These are phyloP conservation scores for Dyspetes luteomarginatus DNA, from an alignment of 2,888 invertebrate species.

Conservation along the genomic window DNA sequence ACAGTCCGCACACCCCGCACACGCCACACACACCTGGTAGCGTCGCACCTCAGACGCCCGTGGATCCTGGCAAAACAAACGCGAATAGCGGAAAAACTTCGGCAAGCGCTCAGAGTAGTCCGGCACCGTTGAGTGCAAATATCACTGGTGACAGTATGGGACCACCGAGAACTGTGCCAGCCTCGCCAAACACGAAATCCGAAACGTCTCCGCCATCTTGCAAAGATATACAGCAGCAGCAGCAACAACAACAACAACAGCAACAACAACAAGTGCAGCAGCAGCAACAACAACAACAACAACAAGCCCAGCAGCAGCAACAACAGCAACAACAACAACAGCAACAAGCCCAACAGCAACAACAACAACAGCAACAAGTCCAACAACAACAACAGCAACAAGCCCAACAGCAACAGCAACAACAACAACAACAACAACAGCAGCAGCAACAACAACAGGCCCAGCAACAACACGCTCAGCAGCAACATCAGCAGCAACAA, in stretches of 20 bases:
- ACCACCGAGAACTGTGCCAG: constrained; percentile 81
- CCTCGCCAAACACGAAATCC: constrained; percentile 81
- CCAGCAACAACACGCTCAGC: constrained; percentile 75
- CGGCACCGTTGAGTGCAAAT: constrained; percentile 79
- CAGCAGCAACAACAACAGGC: constrained; percentile 71
- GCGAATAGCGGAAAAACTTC: constrained; percentile 76
- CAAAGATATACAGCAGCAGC: constrained; percentile 75
- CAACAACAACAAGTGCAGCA: constrained; percentile 79
- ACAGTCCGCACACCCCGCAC: constrained; percentile 82
- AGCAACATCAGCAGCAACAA: constrained; percentile 76
- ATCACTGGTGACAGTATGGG: constrained; percentile 80
- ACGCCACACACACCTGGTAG: constrained; percentile 81
- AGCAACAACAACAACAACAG: constrained; percentile 79
- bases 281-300: constrained; percentile 76
- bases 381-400: constrained; percentile 71
- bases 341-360: constrained; percentile 84
- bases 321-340: constrained; percentile 78
- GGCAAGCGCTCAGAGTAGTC: constrained; percentile 82
- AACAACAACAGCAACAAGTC: constrained; percentile 58
- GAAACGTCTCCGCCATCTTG: constrained; percentile 80
- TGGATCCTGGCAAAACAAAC: constrained; percentile 70
- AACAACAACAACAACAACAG: constrained; percentile 67
- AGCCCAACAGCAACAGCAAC: constrained; percentile 73
- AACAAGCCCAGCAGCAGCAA: constrained; percentile 75
- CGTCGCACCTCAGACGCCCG: constrained; percentile 81